phyloP scores from a whole-genome alignment of 2,797 vertebrate genomes.

The Danio albolineatus region DNA sequence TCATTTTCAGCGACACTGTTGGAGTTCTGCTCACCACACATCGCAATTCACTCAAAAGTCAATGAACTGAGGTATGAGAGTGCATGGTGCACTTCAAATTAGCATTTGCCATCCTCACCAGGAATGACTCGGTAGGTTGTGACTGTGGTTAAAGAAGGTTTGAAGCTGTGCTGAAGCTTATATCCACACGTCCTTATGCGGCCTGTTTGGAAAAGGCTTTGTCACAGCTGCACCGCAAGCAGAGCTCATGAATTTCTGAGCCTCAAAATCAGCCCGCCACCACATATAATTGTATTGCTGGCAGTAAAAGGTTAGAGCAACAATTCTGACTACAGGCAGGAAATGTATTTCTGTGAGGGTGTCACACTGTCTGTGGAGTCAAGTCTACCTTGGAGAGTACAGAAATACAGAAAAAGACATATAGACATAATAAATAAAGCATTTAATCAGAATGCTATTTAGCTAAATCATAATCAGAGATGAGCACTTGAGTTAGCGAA shows the following conservation, averaged over 20 bases:
- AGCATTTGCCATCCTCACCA: neutral
- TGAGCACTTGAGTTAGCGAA: neutral
- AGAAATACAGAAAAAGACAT: neutral
- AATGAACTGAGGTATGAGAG: slow-evolving; percentile 3
- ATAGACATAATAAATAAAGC: neutral
- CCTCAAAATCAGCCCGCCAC: slow-evolving; percentile 34
- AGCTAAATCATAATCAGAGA: neutral
- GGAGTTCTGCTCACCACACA: neutral
- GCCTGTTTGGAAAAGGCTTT: slow-evolving; percentile 52
- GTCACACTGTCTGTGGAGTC: slow-evolving; percentile 28
- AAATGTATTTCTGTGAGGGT: slow-evolving; percentile 37
- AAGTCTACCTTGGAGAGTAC: slow-evolving; percentile 5
- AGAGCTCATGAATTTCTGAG: slow-evolving; percentile 46
- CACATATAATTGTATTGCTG: slow-evolving; percentile 48
- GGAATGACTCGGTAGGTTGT: slow-evolving; percentile 15
- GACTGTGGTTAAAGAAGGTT: slow-evolving; percentile 20
- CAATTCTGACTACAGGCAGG: slow-evolving; percentile 22
- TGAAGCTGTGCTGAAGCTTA: slow-evolving; percentile 27
- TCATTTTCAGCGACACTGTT: slow-evolving; percentile 2
- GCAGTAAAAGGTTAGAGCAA: slow-evolving; percentile 44
- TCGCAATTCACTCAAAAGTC: neutral
- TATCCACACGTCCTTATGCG: slow-evolving; percentile 16
- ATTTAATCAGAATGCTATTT: neutral
- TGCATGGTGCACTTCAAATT: neutral
- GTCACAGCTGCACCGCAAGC: slow-evolving; percentile 43